Percentiles rank a stretch among this genome's conserved stretches.
Conservation (phyloP, 2,888 invertebrate genomes). For the Napeogenes inachia region DNA sequence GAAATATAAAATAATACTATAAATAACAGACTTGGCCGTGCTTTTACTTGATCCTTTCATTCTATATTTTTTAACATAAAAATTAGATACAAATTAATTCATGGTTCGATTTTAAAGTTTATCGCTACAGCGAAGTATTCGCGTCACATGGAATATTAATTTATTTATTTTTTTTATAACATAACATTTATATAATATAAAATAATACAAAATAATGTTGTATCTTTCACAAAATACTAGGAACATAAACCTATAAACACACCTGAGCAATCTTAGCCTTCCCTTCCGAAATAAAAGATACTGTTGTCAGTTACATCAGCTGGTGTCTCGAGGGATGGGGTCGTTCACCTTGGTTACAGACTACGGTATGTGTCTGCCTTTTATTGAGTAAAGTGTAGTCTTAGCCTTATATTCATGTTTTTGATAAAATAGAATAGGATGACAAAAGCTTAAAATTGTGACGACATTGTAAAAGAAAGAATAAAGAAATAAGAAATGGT, state of each 20-base stretch:
- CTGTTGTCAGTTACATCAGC: slow-evolving; percentile 73
- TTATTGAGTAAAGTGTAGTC: slow-evolving; percentile 31
- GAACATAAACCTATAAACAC: slow-evolving; percentile 23
- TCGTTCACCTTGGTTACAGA: slow-evolving; percentile 54
- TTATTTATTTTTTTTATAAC: no score
- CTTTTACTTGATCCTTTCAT: no score
- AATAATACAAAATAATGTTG: background rate
- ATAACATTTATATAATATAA: no score
- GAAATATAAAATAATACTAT: slow-evolving; percentile 31
- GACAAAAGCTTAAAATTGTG: background rate
- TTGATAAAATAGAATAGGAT: slow-evolving; percentile 1
- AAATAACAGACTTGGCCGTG: background rate
- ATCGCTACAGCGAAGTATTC: no score
- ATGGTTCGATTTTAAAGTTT: no score
- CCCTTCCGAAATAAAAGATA: slow-evolving; percentile 66
- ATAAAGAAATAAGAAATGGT: no score
- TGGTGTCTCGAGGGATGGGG: slow-evolving; percentile 66
- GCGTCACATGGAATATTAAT: no score
- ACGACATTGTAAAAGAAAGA: no score
- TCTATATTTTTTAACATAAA: no score
- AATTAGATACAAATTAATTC: no score
- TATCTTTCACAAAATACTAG: slow-evolving; percentile 9
- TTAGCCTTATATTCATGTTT: slow-evolving; percentile 3
- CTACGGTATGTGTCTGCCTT: slow-evolving; percentile 41
- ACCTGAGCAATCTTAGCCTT: slow-evolving; percentile 32